phyloP scores from a whole-genome alignment of 2,888 invertebrate genomes.

The Tinea semifulvella region DNA sequence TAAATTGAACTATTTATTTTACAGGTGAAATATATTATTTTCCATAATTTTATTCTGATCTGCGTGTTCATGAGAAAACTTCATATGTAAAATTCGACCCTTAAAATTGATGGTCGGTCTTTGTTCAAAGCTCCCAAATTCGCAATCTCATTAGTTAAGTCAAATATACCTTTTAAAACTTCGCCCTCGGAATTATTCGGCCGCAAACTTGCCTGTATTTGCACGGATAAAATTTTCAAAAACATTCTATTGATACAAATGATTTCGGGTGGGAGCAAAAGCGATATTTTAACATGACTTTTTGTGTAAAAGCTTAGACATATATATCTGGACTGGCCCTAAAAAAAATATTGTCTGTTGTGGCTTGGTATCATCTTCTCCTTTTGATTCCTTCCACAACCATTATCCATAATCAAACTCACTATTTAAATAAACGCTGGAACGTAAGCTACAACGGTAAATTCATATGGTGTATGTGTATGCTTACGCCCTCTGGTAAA shows the following conservation, averaged over 20 bases:
- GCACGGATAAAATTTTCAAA: constrained; percentile 40
- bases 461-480: too few relatives aligned
- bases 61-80: constrained; percentile 28
- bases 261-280: constrained; percentile 37
- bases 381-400: too few relatives aligned
- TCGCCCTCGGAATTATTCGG: constrained; percentile 33
- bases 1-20: too few relatives aligned
- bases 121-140: constrained; percentile 26
- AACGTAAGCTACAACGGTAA: too few relatives aligned
- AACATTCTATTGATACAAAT: constrained; percentile 63
- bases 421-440: too few relatives aligned
- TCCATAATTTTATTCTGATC: constrained; percentile 9
- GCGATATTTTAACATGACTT: constrained; percentile 50
- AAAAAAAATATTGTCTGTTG: too few relatives aligned
- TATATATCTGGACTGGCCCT: constrained; percentile 24
- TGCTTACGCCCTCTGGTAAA: too few relatives aligned
- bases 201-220: constrained; percentile 39
- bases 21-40: too few relatives aligned
- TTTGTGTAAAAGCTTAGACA: constrained; percentile 33
- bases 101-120: constrained; percentile 30
- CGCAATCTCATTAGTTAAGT: constrained; percentile 58
- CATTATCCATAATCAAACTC: too few relatives aligned
- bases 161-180: constrained; percentile 61
- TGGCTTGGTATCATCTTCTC: too few relatives aligned
- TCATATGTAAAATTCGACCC: constrained; percentile 32